Base-by-base conservation (phyloP, 1,140 invertebrate species). In the Parapsyche elsis region DNA sequence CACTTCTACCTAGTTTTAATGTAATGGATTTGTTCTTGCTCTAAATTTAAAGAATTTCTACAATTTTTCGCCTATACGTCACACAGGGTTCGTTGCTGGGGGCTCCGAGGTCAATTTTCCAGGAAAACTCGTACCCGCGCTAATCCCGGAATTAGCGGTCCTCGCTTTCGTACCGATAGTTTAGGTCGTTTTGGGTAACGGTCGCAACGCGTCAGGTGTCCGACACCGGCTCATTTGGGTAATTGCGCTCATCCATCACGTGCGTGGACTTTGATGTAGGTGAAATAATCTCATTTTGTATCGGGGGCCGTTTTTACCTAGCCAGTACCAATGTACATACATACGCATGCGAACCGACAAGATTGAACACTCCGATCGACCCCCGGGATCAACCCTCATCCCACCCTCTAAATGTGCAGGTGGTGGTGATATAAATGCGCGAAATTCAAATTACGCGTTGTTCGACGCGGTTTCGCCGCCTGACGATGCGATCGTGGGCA, bases 221-320 rank as follows among this genome's bases (percentile, higher is more conserved):
- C 38, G 80, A 26, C 76, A 46, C 81, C 81, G 81, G 38, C 80
- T 83, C 81, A 83, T 83, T 83, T 83, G 80, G 81, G 73, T 83
- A 83, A 83, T 83, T 83, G 81, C 79, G n/a, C 76, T 77, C 81
- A 83, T 83, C 81, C 81, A 83, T 83, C 81, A 83, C 81, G 23
- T 71, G 64, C 59, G 19, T 71, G 81, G 81, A 83, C 81, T 81
- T 81, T 83, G 81, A 83, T 83, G 81, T 76, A 83, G 81, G 81
- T 83, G 81, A 79, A 83, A 83, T 83, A 83, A 83, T 83, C 81
- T 83, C 81, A 83, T 83, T 83, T 83, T 81, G 79, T 83, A 83
- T 83, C 81, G 80, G 76, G 12, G 5, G 12, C 73, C 79, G 79
- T 83, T 83, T 83, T 83, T 83, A 81, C 80, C 77, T 83, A 26